Percentiles rank a stretch among this genome's conserved stretches.
These are phyloP conservation scores for Malurus alboscapulatus DNA, from an alignment of 2,113 vertebrate genomes.

Conservation along the genomic window DNA sequence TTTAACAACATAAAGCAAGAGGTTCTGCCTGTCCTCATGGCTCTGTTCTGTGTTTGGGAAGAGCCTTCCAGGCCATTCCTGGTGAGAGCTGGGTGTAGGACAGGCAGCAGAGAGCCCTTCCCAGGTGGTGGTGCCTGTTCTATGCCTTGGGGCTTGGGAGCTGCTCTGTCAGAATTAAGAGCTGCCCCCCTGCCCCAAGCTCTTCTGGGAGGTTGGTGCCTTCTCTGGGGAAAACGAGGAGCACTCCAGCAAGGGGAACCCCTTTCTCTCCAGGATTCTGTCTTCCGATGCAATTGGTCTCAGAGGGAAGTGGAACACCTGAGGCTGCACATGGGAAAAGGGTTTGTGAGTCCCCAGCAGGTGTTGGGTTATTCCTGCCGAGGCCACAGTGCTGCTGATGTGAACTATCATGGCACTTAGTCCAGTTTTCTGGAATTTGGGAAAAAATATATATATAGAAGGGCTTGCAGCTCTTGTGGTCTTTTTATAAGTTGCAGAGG, in stretches of 20 bases:
- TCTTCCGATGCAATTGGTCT: not conserved
- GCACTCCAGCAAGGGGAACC: not conserved
- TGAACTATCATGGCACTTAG: accelerated
- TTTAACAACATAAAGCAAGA: not conserved
- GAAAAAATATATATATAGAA: accelerated
- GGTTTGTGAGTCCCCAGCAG: not conserved
- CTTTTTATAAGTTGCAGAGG: not conserved
- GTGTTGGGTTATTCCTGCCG: not conserved
- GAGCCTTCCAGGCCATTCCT: not conserved
- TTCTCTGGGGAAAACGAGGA: not conserved
- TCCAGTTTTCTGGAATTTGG: not conserved
- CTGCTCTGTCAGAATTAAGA: not conserved
- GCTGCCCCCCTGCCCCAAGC: not conserved
- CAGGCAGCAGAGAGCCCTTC: not conserved
- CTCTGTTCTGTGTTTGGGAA: not conserved
- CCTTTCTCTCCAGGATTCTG: not conserved
- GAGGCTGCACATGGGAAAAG: not conserved
- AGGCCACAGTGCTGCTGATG: not conserved
- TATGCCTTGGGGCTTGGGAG: not conserved
- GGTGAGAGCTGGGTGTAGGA: not conserved
- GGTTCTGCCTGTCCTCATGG: not conserved
- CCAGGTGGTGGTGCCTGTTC: not conserved
- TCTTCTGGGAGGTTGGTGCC: not conserved
- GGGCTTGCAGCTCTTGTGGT: not conserved
- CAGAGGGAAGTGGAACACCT: not conserved